Conservation (phyloP, 2,888 invertebrate species). For the Micoletzkya japonica region DNA sequence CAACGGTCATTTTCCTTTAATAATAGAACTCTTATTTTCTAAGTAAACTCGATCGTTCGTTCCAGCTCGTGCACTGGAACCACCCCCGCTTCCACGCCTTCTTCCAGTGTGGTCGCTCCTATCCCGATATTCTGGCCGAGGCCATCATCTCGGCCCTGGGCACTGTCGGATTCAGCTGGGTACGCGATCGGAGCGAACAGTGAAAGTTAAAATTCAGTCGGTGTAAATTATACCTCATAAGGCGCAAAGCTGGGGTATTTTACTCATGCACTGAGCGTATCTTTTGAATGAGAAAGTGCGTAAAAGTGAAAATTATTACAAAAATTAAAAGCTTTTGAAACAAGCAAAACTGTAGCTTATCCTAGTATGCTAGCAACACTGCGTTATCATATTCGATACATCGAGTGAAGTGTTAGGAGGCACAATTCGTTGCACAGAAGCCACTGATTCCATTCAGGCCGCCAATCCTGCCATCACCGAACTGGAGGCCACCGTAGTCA, state of each 20-base stretch:
- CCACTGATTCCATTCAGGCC: constrained; percentile 23
- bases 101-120: constrained; percentile 20
- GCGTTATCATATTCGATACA: no score
- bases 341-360: no score
- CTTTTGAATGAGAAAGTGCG: no score
- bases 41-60: neutral
- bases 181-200: constrained; percentile 7
- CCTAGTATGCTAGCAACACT: no score
- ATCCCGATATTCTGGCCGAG: constrained; percentile 25
- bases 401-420: no score
- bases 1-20: neutral
- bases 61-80: constrained; percentile 21
- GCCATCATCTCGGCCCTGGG: constrained; percentile 10
- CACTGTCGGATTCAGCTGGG: constrained; percentile 20
- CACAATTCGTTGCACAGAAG: no score
- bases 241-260: no score
- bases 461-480: constrained; percentile 31
- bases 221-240: no score
- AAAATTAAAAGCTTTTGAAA: no score
- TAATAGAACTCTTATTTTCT: neutral
- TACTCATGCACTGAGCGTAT: no score
- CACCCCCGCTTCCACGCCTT: constrained; percentile 27
- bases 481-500: constrained; percentile 30
- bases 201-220: no score
- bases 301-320: no score